Base-by-base conservation (phyloP, 2,888 invertebrate species). In the Dendrolimus houi region DNA sequence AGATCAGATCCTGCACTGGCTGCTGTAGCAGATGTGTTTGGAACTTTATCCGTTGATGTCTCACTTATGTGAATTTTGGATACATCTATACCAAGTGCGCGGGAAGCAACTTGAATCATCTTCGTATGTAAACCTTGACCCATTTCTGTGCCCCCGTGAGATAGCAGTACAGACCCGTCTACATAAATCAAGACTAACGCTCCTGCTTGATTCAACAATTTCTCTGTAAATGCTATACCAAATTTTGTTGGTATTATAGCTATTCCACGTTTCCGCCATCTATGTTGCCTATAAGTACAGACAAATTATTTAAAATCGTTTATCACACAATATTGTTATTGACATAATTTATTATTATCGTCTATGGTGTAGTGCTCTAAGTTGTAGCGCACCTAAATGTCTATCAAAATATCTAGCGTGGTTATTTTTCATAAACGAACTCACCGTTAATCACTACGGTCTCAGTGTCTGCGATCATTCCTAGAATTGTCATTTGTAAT, bases 91-190 rank as follows among this genome's bases (percentile, higher is more conserved):
- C 92, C 94, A 12, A 98, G 85, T 0, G 92, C 92, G 62, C 94
- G 91, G 54, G 96, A 95, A 6, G 97, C 96, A 10, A 97, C 94
- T 92, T 98, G 98, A 57, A 97, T 94, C 95, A 98, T 97, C 91
- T 99, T 99, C 0, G 97, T 99, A 77, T 98, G 96, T 7, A 99
- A 88, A 1, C 99, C 99, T 87, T 99, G 99, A 0, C 99, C 99
- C 95, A 99, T 98, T 92, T 99, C 99, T 9, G 96, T 95, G n/a
- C 98, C 98, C 47, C 97, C 97, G 76, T 97, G 98, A 0, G 95
- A 94, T 14, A 99, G 70, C 10, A 98, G 89, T 2, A 99, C 96
- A 0, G 98, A 97, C 1, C 98, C 98, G 80, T 97, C 96, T 0
- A 91, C 91, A 75, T 98, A 98, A n/a, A 98, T 92, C 53, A 96